Percentiles rank a stretch among this genome's conserved stretches.
These are phyloP conservation scores for Apamea sordens DNA, from an alignment of 2,888 invertebrate species.

Conservation along the genomic window DNA sequence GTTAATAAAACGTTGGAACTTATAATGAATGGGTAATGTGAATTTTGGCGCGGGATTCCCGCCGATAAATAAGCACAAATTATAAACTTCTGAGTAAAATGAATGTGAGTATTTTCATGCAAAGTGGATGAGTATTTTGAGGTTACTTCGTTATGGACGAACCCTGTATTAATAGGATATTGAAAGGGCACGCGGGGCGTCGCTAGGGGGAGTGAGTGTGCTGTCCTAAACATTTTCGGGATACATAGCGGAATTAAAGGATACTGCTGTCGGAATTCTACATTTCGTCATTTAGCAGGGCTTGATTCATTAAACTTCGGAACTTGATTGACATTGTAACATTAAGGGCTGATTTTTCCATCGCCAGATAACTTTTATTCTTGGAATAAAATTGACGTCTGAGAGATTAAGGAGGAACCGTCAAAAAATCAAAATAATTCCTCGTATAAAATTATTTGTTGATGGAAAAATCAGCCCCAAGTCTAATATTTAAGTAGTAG, in stretches of 20 bases:
- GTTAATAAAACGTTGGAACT: slow-evolving; percentile 48
- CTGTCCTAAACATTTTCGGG: slow-evolving; percentile 13
- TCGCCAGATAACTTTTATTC: too few species aligned
- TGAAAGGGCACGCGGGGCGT: slow-evolving; percentile 12
- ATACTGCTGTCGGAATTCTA: not conserved
- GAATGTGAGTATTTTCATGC: slow-evolving; percentile 10
- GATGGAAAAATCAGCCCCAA: too few species aligned
- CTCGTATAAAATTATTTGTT: too few species aligned
- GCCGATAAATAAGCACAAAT: slow-evolving; percentile 4
- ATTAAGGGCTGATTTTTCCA: too few species aligned
- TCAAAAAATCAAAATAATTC: too few species aligned
- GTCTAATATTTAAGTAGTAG: not conserved
- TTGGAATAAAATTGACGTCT: too few species aligned
- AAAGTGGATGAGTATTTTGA: slow-evolving; percentile 34
- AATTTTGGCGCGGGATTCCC: slow-evolving; percentile 21
- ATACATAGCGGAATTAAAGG: not conserved
- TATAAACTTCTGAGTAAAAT: slow-evolving; percentile 7
- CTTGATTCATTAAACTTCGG: not conserved
- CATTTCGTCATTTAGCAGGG: not conserved
- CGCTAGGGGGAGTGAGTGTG: not conserved
- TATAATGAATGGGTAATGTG: slow-evolving; percentile 40
- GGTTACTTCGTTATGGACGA: slow-evolving; percentile 24
- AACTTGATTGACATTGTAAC: not conserved
- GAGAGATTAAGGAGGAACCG: too few species aligned
- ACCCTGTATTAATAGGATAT: slow-evolving; percentile 26